Conservation (phyloP, 2,888 invertebrate species). For the Entomobrya proxima region DNA sequence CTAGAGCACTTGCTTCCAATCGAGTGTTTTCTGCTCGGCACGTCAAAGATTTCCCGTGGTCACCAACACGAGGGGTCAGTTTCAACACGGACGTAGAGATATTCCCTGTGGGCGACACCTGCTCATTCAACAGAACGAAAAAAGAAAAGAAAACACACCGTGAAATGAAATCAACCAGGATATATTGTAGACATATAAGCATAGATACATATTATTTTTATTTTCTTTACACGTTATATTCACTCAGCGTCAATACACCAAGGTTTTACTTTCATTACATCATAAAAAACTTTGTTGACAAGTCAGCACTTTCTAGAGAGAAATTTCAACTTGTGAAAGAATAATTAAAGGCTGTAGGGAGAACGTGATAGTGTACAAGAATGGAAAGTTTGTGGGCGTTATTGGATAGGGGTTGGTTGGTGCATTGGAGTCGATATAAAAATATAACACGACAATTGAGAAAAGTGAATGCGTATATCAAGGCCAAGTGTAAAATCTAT, state of each 20-base stretch:
- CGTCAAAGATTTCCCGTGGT: conserved; percentile 87
- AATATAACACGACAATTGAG: background rate
- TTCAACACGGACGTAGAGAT: conserved; percentile 86
- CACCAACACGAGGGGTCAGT: conserved; percentile 86
- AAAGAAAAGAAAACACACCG: background rate
- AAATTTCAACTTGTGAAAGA: conserved; percentile 22
- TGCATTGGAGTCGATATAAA: background rate
- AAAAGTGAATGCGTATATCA: background rate
- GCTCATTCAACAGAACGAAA: conserved; percentile 71
- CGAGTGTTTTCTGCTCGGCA: conserved; percentile 89
- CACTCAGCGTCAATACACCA: background rate
- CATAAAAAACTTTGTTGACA: conserved; percentile 63
- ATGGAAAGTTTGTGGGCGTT: background rate
- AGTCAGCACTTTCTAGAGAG: conserved; percentile 63
- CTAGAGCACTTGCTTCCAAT: conserved; percentile 85
- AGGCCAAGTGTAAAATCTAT: background rate
- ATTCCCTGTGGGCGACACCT: conserved; percentile 90
- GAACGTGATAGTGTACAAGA: background rate
- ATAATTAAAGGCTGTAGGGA: conserved; percentile 50
- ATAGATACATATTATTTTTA: conserved; percentile 14
- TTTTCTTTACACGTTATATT: background rate
- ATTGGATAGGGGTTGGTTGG: background rate
- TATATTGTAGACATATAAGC: background rate
- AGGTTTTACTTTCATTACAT: conserved; percentile 43
- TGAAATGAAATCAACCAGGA: conserved; percentile 11